Evolutionary conservation across 53 echinoderm and acorn worm genomes (phyloP).

Genomic region (Echinarachnius parma): DNA sequence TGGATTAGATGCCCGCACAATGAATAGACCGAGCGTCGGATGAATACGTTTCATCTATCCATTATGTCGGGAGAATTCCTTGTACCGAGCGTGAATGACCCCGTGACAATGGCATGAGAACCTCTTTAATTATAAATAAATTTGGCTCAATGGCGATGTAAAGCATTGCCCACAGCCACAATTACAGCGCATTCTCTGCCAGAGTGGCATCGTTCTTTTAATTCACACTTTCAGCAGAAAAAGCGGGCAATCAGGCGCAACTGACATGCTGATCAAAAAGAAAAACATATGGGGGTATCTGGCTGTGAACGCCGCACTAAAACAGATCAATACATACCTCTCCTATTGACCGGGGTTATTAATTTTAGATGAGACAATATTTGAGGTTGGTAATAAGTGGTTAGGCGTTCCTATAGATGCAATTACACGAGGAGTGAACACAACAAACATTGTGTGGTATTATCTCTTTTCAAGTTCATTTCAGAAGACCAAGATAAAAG

Average conservation of each 20-base stretch:
- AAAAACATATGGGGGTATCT: conserved; percentile 23
- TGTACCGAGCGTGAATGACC: conserved; percentile 55
- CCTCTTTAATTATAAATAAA: conserved; percentile 69
- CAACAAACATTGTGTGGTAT: not conserved
- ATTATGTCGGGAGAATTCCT: conserved; percentile 55
- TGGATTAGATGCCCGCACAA: conserved; percentile 52
- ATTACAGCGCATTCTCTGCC: conserved; percentile 46
- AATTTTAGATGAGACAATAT: conserved; percentile 37
- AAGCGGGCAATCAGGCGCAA: conserved; percentile 32
- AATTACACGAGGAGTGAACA: not conserved
- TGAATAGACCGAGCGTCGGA: conserved; percentile 41
- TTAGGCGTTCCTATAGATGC: not conserved
- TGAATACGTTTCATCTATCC: conserved; percentile 55
- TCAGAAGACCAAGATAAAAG: too few species aligned
- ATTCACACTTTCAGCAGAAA: conserved; percentile 29
- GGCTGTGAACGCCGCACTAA: conserved; percentile 4
- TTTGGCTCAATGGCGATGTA: conserved; percentile 60
- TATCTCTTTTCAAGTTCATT: not conserved
- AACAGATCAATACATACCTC: conserved; percentile 18
- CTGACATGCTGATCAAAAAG: conserved; percentile 32
- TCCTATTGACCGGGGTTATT: not conserved
- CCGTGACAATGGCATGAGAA: conserved; percentile 44
- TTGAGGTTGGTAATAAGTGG: not conserved
- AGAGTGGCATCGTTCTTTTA: conserved; percentile 46
- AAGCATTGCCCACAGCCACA: conserved; percentile 64